A percentile compares a stretch with the other conserved stretches of the same genome.
Evolutionary conservation across 2,888 invertebrate genomes (phyloP).

Genomic region (Penaeus monodon): DNA sequence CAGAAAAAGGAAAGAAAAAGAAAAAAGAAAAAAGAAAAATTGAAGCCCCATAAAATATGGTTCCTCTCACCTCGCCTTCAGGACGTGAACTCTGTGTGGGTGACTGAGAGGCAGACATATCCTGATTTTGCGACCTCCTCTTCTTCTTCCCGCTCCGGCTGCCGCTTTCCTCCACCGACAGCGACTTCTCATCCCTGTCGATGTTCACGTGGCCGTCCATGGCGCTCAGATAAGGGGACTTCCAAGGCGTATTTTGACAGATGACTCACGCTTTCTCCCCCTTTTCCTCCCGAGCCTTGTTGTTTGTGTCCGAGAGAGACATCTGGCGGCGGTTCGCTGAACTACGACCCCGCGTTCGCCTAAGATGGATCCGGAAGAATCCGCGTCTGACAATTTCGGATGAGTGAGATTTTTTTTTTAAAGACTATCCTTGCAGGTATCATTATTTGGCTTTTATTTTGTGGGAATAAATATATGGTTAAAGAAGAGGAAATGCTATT

Average conservation of each 20-base stretch:
- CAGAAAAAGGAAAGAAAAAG: no score
- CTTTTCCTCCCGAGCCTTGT: not conserved
- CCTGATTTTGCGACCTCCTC: constrained; percentile 75
- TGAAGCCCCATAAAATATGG: no score
- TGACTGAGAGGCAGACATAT: not conserved
- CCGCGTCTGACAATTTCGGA: no score
- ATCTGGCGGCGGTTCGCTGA: not conserved
- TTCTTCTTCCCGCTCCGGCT: constrained; percentile 73
- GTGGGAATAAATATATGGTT: not conserved
- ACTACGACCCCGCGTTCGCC: not conserved
- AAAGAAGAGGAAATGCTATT: no score
- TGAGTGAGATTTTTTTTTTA: not conserved
- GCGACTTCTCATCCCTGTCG: constrained; percentile 46
- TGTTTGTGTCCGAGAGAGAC: constrained; percentile 23
- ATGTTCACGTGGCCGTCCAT: constrained; percentile 57
- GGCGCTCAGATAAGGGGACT: not conserved
- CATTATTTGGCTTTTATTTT: not conserved
- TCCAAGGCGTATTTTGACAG: not conserved
- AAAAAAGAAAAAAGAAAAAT: no score
- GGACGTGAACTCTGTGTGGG: constrained; percentile 4
- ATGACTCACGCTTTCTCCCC: not conserved
- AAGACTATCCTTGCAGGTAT: not conserved
- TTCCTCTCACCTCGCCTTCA: no score
- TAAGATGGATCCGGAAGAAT: not conserved
- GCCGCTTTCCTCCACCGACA: constrained; percentile 28